Base-by-base conservation (phyloP, 2,113 vertebrate species). In the Nycticorax nycticorax region DNA sequence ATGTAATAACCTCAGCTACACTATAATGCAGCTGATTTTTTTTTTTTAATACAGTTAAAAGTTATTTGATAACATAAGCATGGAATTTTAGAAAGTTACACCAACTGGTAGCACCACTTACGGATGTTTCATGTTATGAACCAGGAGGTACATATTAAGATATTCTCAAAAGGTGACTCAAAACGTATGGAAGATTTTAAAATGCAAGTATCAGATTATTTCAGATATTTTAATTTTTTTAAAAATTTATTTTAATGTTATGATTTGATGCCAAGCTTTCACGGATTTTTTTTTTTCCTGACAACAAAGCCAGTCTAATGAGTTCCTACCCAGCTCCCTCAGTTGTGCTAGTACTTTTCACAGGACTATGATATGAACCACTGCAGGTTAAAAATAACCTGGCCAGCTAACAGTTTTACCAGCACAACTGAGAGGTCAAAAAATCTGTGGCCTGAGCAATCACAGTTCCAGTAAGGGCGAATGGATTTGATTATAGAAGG, bases 371-470 rank as follows among this genome's bases (percentile, higher is more conserved):
- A 88, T 3, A 1, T 19, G 52, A 92, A 92, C 14, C 62, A 88
- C 26, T 2, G 8, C 43, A 79, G 16, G 59, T 93, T 92, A 92
- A 94, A 93, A 97, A 95, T 90, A 93, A 81, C 43, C 71, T 76
- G 60, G 11, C 66, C 74, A 47, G 72, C 37, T 32, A 89, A 83
- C 43, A 91, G 47, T 55, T 91, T 73, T 33, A 71, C 27, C 0
- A 0, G 20, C 67, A 60, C 2, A 2, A 79, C 9, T 32, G 22
- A 67, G n/a, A 91, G 35, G 33, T 55, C 35, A 52, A 78, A 94
- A 75, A 83, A n/a, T 14, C 4, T 30, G 85, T 14, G 50, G 19
- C 48, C 48, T 73, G 11, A 73, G n/a, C 66, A 85, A 95, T 14
- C n/a, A 35, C 48, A 95, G 50, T 0, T 35, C 48, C 8, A 48